Percentiles rank a stretch among this genome's conserved stretches.
Conservation (phyloP, 2,888 invertebrate genomes). For the Elysia crispata region DNA sequence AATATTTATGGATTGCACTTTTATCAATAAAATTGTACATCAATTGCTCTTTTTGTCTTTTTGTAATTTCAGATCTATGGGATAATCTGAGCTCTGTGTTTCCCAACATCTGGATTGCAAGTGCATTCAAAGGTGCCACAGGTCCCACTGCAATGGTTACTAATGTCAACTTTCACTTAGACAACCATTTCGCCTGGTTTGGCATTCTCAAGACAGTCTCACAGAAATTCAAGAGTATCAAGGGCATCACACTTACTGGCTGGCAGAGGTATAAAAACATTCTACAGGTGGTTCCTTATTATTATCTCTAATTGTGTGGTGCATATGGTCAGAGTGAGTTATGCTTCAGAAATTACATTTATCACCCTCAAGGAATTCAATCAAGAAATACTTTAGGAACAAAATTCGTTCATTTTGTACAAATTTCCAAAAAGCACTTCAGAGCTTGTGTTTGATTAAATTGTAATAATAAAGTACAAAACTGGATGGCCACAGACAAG, state of each 20-base stretch:
- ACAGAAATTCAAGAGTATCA: constrained; percentile 70
- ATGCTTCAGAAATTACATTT: neutral
- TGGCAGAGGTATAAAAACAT: constrained; percentile 77
- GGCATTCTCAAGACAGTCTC: constrained; percentile 68
- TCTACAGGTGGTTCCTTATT: neutral
- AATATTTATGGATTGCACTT: too few species aligned
- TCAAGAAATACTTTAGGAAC: neutral
- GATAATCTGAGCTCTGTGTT: constrained; percentile 84
- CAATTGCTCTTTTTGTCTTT: too few species aligned
- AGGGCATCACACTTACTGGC: constrained; percentile 78
- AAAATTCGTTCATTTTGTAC: too few species aligned
- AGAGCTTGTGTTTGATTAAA: too few species aligned
- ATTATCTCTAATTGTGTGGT: neutral
- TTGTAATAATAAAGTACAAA: too few species aligned
- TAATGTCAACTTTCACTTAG: constrained; percentile 83
- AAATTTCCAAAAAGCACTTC: too few species aligned
- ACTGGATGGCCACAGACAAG: too few species aligned
- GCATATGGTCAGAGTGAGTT: neutral
- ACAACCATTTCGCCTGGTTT: constrained; percentile 87
- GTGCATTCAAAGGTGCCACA: constrained; percentile 92
- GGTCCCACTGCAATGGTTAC: constrained; percentile 85
- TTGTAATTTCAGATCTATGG: constrained; percentile 76
- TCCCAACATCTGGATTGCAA: constrained; percentile 86
- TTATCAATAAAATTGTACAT: too few species aligned
- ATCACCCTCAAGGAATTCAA: neutral